Percentiles rank a stretch among this genome's conserved stretches.
phyloP scores from a whole-genome alignment of 2,797 vertebrate species.

The Malacoraja senta region DNA sequence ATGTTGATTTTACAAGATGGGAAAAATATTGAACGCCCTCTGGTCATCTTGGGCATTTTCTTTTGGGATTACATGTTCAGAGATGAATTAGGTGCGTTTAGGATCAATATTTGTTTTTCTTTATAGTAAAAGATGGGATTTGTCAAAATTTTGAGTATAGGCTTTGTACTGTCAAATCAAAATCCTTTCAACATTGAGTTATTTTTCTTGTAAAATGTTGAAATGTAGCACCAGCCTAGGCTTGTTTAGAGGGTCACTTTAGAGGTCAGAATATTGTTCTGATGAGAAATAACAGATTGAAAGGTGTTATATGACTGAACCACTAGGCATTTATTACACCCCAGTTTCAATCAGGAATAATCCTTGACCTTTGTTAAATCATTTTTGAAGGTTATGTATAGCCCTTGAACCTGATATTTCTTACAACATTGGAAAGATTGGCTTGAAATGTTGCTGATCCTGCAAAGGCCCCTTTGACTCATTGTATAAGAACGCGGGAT shows the following conservation, averaged over 20 bases:
- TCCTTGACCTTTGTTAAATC: neutral
- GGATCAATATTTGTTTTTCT: constrained; percentile 91
- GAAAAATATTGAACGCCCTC: constrained; percentile 91
- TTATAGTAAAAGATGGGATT: constrained; percentile 85
- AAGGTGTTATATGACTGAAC: constrained; percentile 2
- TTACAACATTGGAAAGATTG: neutral
- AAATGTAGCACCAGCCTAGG: neutral
- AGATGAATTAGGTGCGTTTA: constrained; percentile 93
- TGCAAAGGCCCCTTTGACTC: neutral
- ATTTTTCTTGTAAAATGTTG: constrained; percentile 39
- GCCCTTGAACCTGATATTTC: neutral
- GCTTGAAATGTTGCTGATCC: neutral
- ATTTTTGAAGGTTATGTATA: neutral
- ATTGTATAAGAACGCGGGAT: neutral
- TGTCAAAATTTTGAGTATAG: constrained; percentile 91
- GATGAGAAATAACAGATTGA: neutral
- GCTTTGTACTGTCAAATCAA: constrained; percentile 53
- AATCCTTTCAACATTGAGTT: constrained; percentile 66
- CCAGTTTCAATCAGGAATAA: neutral
- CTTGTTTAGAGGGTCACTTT: neutral
- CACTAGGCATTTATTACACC: neutral
- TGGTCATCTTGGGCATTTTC: constrained; percentile 85
- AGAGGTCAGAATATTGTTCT: constrained; percentile 1
- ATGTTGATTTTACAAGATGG: constrained; percentile 80
- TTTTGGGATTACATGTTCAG: constrained; percentile 81